phyloP scores from a whole-genome alignment of 1,140 invertebrate species.

The Harlomillsia oculata region DNA sequence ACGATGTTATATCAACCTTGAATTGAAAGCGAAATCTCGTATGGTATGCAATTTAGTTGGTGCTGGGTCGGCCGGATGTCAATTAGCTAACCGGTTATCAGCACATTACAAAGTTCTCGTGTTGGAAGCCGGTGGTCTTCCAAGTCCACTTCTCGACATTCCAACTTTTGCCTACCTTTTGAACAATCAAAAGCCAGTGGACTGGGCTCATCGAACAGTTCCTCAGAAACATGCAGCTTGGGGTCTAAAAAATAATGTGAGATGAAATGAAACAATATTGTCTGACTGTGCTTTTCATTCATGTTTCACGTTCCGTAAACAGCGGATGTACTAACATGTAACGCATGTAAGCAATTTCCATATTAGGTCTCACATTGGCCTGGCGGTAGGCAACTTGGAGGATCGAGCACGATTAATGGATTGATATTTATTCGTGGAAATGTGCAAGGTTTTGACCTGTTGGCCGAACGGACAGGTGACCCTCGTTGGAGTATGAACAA shows the following conservation, averaged over 20 bases:
- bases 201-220: constrained; percentile 36
- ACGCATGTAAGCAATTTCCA: too few relatives aligned
- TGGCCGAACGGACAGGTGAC: constrained; percentile 8
- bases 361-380: constrained; percentile 1
- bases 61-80: too few relatives aligned
- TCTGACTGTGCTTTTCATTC: too few relatives aligned
- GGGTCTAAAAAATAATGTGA: constrained; percentile 18
- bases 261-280: neutral
- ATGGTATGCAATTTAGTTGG: too few relatives aligned
- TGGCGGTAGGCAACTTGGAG: constrained; percentile 40
- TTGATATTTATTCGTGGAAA: constrained; percentile 55
- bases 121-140: constrained; percentile 44
- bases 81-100: too few relatives aligned
- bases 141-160: constrained; percentile 4
- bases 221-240: constrained; percentile 11
- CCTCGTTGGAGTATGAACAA: constrained; percentile 17
- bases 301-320: too few relatives aligned
- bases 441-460: constrained; percentile 21
- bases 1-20: too few relatives aligned
- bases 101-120: too few relatives aligned
- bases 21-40: too few relatives aligned
- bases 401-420: constrained; percentile 51
- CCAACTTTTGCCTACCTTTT: constrained; percentile 10
- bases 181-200: constrained; percentile 14
- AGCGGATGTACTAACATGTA: too few relatives aligned